Conservation (phyloP, 2,888 invertebrate species). For the Epinotia brunnichana region DNA sequence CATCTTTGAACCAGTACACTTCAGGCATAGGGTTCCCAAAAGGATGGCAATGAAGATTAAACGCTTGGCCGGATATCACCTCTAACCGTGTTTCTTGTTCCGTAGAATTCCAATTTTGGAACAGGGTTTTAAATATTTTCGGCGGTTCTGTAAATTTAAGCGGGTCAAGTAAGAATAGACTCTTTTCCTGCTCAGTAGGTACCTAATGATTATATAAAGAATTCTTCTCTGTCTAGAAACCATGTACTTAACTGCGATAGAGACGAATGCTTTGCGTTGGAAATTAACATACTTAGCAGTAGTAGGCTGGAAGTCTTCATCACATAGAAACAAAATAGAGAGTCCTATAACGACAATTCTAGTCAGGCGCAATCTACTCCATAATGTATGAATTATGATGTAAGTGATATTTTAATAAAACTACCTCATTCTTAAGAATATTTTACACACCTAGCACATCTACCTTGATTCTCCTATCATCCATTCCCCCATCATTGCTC, state of each 20-base stretch:
- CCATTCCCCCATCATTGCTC: constrained; percentile 80
- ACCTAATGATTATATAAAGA: too few species aligned
- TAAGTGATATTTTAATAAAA: too few species aligned
- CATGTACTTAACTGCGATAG: too few species aligned
- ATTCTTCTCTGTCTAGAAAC: too few species aligned
- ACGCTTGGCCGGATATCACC: constrained; percentile 72
- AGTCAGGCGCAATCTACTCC: too few species aligned
- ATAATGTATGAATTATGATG: too few species aligned
- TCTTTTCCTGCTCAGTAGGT: too few species aligned
- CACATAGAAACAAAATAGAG: too few species aligned
- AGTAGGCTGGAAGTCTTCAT: too few species aligned
- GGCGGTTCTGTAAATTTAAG: constrained; percentile 69
- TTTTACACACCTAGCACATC: constrained; percentile 66
- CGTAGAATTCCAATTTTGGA: constrained; percentile 55
- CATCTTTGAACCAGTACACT: constrained; percentile 85
- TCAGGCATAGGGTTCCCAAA: constrained; percentile 84
- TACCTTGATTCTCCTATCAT: constrained; percentile 65
- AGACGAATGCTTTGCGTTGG: too few species aligned
- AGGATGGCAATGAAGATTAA: constrained; percentile 82
- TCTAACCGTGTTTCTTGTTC: constrained; percentile 59
- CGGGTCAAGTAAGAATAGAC: background rate
- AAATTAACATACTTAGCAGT: too few species aligned
- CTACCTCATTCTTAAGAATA: constrained; percentile 13
- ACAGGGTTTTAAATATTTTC: constrained; percentile 67
- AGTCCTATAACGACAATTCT: too few species aligned